Conservation (phyloP, 2,888 invertebrate species). For the Ophonus ardosiacus region DNA sequence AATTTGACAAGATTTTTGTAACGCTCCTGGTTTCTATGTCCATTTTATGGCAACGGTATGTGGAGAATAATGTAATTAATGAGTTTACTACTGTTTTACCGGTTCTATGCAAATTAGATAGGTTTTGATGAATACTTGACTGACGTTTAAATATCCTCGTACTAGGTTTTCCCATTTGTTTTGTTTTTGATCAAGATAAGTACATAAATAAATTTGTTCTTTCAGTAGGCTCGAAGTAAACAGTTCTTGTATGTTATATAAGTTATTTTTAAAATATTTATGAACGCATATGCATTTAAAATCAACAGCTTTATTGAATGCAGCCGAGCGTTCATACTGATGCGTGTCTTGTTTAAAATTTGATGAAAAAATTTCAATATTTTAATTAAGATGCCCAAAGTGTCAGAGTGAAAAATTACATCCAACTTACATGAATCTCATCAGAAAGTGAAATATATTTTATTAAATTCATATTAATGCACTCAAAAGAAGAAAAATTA, state of each 20-base stretch:
- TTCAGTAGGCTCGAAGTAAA: neutral
- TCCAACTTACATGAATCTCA: neutral
- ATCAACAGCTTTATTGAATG: slow-evolving; percentile 32
- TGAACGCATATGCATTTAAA: slow-evolving; percentile 2
- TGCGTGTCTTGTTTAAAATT: slow-evolving; percentile 26
- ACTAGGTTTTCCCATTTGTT: slow-evolving; percentile 23
- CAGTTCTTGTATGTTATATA: slow-evolving; percentile 25
- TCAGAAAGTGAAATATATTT: neutral
- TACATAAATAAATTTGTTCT: slow-evolving; percentile 28
- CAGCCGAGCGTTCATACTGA: neutral
- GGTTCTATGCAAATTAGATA: slow-evolving; percentile 35
- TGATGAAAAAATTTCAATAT: slow-evolving; percentile 43
- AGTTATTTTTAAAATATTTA: slow-evolving; percentile 35
- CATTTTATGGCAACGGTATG: neutral
- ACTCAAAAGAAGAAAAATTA: neutral
- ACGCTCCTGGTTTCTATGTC: neutral
- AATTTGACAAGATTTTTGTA: slow-evolving; percentile 55
- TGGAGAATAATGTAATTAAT: slow-evolving; percentile 28
- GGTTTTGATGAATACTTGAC: slow-evolving; percentile 26
- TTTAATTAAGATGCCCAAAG: slow-evolving; percentile 32
- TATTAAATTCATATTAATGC: neutral
- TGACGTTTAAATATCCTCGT: slow-evolving; percentile 18
- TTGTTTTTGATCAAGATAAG: slow-evolving; percentile 44
- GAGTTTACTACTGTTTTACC: slow-evolving; percentile 42
- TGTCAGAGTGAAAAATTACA: slow-evolving; percentile 37